These are phyloP conservation scores for Amphiprion clarkii DNA, from an alignment of 2,797 vertebrate species.

Conservation along the genomic window DNA sequence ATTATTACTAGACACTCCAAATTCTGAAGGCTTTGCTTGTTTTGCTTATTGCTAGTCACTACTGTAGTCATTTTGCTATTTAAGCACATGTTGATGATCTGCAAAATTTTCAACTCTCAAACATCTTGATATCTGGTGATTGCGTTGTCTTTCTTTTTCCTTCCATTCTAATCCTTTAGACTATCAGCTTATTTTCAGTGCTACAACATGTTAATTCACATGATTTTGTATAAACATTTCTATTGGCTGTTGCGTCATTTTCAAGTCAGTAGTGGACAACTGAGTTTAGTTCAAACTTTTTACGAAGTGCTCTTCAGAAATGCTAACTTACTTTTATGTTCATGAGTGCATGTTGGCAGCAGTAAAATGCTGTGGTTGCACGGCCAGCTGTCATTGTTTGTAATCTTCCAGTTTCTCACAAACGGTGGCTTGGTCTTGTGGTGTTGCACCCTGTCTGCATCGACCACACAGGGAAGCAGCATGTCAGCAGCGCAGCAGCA, in stretches of 20 bases:
- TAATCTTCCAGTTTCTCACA: not conserved
- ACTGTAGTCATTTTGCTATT: not conserved
- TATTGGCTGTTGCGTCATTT: not conserved
- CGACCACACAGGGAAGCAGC: slow-evolving; percentile 13
- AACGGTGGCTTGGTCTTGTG: slow-evolving; percentile 4
- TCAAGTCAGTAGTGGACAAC: not conserved
- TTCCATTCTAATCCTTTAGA: not conserved
- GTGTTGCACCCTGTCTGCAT: slow-evolving; percentile 15
- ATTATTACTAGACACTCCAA: too few species aligned
- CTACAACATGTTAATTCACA: too few species aligned
- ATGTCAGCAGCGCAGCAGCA: slow-evolving; percentile 10
- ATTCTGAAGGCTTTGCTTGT: not conserved
- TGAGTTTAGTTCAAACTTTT: not conserved
- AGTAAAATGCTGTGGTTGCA: slow-evolving; percentile 11
- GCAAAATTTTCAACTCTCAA: not conserved
- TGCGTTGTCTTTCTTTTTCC: not conserved
- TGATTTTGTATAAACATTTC: not conserved
- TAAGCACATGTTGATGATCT: not conserved
- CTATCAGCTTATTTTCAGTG: not conserved
- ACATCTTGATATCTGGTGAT: not conserved
- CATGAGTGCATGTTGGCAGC: not conserved
- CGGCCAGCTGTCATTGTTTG: slow-evolving; percentile 15
- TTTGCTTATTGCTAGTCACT: not conserved
- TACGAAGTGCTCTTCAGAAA: not conserved
- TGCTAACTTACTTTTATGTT: not conserved